Percentiles rank a stretch among this genome's conserved stretches.
Evolutionary conservation across 1,140 invertebrate genomes (phyloP).

Genomic region (Cydia splendana): DNA sequence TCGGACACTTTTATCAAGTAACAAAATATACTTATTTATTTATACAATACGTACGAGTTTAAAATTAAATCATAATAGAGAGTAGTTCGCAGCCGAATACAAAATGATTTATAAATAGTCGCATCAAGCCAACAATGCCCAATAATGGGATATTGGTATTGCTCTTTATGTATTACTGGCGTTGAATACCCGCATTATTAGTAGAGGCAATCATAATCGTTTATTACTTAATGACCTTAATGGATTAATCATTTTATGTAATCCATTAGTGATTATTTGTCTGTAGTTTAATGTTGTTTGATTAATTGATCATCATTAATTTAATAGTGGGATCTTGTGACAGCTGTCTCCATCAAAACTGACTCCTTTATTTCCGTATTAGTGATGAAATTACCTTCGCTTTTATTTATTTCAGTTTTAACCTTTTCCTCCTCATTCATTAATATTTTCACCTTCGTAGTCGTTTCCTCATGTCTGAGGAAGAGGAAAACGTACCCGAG

Average conservation of each 20-base stretch:
- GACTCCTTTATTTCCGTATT: neutral
- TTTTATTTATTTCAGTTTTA: neutral
- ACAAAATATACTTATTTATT: too few relatives aligned
- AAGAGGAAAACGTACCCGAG: too few relatives aligned
- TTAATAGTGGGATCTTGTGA: neutral
- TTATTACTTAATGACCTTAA: slow-evolving; percentile 7
- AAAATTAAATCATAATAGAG: too few relatives aligned
- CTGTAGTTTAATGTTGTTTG: neutral
- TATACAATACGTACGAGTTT: too few relatives aligned
- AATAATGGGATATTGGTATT: too few relatives aligned
- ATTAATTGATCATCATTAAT: neutral
- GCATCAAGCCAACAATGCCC: neutral
- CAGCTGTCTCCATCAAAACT: neutral
- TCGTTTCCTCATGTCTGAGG: too few relatives aligned
- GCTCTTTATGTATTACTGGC: neutral
- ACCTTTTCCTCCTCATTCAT: too few relatives aligned
- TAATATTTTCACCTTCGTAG: too few relatives aligned
- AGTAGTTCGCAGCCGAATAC: too few relatives aligned
- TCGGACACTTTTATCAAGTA: too few relatives aligned
- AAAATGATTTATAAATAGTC: too few relatives aligned
- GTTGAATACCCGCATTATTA: neutral
- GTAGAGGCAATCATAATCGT: neutral
- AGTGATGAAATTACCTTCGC: neutral
- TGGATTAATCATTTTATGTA: slow-evolving; percentile 1
- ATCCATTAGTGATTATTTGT: slow-evolving; percentile 3